Conservation (phyloP, 1,140 invertebrate species). For the Drosophila busckii region DNA sequence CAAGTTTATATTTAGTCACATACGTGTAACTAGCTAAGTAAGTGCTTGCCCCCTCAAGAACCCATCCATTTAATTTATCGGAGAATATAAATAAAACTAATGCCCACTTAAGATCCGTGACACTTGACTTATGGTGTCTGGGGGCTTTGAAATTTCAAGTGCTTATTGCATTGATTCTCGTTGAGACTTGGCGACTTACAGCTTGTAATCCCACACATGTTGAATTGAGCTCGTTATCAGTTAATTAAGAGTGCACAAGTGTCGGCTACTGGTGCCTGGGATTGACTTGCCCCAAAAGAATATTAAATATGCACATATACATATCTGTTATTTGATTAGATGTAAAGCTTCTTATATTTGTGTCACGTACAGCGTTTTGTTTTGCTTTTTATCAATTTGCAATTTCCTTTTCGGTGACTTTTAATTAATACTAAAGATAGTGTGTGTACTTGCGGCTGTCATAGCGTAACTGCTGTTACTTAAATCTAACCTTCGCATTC, state of each 20-base stretch:
- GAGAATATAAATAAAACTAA: slow-evolving; percentile 56
- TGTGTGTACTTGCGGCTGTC: slow-evolving; percentile 19
- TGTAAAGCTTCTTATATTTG: slow-evolving; percentile 36
- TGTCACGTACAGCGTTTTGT: slow-evolving; percentile 34
- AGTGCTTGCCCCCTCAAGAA: slow-evolving; percentile 29
- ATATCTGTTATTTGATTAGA: slow-evolving; percentile 41
- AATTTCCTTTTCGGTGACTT: slow-evolving; percentile 64
- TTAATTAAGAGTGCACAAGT: slow-evolving; percentile 36
- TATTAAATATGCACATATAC: neutral
- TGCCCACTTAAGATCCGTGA: slow-evolving; percentile 51
- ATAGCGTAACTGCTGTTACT: slow-evolving; percentile 45
- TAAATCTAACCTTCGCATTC: slow-evolving; percentile 49
- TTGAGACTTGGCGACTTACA: no score
- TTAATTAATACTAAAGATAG: slow-evolving; percentile 74
- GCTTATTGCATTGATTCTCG: slow-evolving; percentile 23
- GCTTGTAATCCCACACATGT: no score
- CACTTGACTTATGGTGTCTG: slow-evolving; percentile 48
- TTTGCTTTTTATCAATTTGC: slow-evolving; percentile 59
- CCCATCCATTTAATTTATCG: slow-evolving; percentile 64
- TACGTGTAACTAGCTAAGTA: slow-evolving; percentile 1
- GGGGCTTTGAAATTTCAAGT: slow-evolving; percentile 19
- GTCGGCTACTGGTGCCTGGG: no score
- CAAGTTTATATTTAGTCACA: slow-evolving; percentile 23
- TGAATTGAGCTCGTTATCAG: slow-evolving; percentile 23
- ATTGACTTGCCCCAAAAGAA: no score